Conservation (phyloP, 2,797 vertebrate genomes). For the Petrocephalus sullivani region DNA sequence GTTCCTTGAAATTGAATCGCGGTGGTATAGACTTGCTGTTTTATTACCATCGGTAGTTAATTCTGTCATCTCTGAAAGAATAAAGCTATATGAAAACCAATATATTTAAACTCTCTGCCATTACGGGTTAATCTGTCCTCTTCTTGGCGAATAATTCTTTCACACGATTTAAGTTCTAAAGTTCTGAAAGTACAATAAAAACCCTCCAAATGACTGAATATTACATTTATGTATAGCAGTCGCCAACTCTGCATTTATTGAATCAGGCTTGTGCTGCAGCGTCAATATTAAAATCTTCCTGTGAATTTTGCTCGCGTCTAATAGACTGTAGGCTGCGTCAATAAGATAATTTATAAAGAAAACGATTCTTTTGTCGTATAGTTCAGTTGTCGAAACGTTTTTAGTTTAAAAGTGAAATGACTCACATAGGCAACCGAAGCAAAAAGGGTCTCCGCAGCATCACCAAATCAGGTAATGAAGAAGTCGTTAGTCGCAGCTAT, state of each 20-base stretch:
- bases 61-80: not conserved
- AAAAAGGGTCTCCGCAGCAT: not conserved
- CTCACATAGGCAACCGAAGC: not conserved
- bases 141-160: not conserved
- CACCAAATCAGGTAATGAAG: not conserved
- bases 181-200: not conserved
- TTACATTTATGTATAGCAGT: not conserved
- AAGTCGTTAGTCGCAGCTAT: not conserved
- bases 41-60: not conserved
- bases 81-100: constrained; percentile 7
- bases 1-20: constrained; percentile 2
- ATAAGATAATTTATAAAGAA: not conserved
- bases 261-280: not conserved
- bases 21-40: not conserved
- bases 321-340: not conserved
- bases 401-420: not conserved
- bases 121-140: not conserved
- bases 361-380: not conserved
- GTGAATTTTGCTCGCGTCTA: not conserved
- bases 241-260: not conserved
- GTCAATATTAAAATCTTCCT: not conserved
- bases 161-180: not conserved
- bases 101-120: not conserved
- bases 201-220: not conserved
- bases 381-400: not conserved